Evolutionary conservation across 2,113 vertebrate species (phyloP), one percentile per base, ranked within the genome.

Genomic region (Leptocoma aspasia): DNA sequence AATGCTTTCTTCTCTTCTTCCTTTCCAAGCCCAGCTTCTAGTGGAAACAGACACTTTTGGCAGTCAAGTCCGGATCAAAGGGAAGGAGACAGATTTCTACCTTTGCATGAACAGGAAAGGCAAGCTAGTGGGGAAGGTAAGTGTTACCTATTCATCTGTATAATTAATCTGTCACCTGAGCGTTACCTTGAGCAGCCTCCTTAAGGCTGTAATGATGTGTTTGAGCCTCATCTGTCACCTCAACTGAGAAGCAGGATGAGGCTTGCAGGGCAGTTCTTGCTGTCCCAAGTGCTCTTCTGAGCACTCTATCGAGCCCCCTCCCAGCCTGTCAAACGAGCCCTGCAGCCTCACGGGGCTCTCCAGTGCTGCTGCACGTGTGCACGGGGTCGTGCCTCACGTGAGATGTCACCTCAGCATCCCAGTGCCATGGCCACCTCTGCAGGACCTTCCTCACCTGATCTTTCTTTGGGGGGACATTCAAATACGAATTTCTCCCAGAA

Each of bases 21-120:
- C 96, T 98, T 98, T 98, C 97, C 95, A 98, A 99, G 98, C 98
- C 98, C 98, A 99, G 98, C 98, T 99, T 97, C 98, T 99, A 97
- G 98, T 99, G 97, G 98, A 99, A 98, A 99, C 98, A 76, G 98
- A 99, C 95, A 98, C 98, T 93, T 99, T 99, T 90, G 98, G 98
- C 91, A 99, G 98, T 96, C 98, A 99, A 98, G 98, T 99, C 97
- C 98, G 98, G 98, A 99, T 99, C 97, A 98, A 98, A 96, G 98
- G 98, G 94, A 99, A 98, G 92, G 98, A 99, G 97, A 98, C 98
- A 47, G 98, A 99, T 81, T 99, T 98, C 97, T 99, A 99, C 98
- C 98, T 99, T 97, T 99, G 98, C 91, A 99, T 99, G 98, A 99
- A 99, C 97, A 98, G 98, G 88, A 98, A 98, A 95, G 98, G 98